Evolutionary conservation across 2,888 invertebrate species (phyloP).

Genomic region (Nebria brevicollis): DNA sequence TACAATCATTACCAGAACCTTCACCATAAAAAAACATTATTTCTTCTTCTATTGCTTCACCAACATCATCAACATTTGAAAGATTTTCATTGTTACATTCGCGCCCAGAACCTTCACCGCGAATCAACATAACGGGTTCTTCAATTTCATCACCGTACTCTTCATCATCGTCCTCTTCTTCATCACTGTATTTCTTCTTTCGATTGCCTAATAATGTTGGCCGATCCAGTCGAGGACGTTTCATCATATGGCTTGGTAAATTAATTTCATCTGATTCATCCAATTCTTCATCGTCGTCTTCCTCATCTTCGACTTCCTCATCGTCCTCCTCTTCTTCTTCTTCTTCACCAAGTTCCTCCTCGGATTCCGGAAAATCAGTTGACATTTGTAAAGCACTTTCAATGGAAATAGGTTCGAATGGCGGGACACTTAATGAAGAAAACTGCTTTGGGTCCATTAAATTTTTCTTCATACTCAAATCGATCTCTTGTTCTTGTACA

Average conservation of each 20-base stretch:
- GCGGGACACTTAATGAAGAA: conserved; percentile 42
- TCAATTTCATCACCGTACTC: conserved; percentile 74
- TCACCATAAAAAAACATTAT: conserved; percentile 76
- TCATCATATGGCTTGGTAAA: conserved; percentile 51
- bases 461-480: conserved; percentile 42
- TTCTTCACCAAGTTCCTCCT: conserved; percentile 47
- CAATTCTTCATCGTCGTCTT: conserved; percentile 50
- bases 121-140: conserved; percentile 77
- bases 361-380: conserved; percentile 3
- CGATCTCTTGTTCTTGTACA: conserved; percentile 43
- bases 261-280: conserved; percentile 51
- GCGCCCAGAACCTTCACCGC: conserved; percentile 74
- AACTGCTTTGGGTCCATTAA: conserved; percentile 27
- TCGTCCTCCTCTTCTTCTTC: conserved; percentile 51
- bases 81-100: conserved; percentile 49
- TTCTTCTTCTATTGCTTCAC: conserved; percentile 80
- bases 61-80: conserved; percentile 57
- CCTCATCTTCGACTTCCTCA: conserved; percentile 49
- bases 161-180: conserved; percentile 49
- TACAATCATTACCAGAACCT: conserved; percentile 77
- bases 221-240: conserved; percentile 51
- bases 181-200: conserved; percentile 48
- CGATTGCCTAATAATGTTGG: conserved; percentile 53
- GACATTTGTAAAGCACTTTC: conserved; percentile 39
- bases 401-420: conserved; percentile 34